Evolutionary conservation across 2,797 vertebrate genomes (phyloP).

Genomic region (Rhinogobio ventralis): DNA sequence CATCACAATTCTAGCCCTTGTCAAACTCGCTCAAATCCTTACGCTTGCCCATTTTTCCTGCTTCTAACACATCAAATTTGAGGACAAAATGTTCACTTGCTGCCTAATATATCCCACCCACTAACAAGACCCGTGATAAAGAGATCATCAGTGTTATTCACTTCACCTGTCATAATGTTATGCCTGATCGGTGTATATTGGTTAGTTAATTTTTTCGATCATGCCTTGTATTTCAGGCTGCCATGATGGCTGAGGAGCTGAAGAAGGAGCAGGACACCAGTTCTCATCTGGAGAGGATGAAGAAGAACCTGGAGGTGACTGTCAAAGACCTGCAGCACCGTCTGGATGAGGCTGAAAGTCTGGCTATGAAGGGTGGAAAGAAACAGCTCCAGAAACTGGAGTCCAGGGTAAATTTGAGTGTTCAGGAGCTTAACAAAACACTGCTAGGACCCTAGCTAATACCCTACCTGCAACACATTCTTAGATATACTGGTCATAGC

Average conservation of each 20-base stretch:
- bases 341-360: constrained; percentile 88
- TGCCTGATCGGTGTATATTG: no score
- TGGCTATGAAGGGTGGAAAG: constrained; percentile 91
- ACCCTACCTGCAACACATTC: no score
- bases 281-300: constrained; percentile 89
- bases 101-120: no score
- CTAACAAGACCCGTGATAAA: no score
- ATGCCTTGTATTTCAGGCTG: constrained; percentile 73
- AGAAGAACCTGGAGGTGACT: constrained; percentile 88
- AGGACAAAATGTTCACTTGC: no score
- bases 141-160: no score
- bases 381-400: constrained; percentile 93
- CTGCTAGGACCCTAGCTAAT: no score
- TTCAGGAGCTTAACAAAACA: background rate
- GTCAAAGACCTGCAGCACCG: constrained; percentile 90
- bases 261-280: constrained; percentile 94
- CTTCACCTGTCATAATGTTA: no score
- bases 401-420: constrained; percentile 71
- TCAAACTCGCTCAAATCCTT: no score
- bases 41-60: no score
- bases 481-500: background rate
- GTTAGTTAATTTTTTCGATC: background rate
- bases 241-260: constrained; percentile 93
- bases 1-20: no score
- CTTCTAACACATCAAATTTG: no score